Evolutionary conservation across 2,113 vertebrate species (phyloP), one percentile per base, ranked within the genome.

Genomic region (Halcyon malimbica): DNA sequence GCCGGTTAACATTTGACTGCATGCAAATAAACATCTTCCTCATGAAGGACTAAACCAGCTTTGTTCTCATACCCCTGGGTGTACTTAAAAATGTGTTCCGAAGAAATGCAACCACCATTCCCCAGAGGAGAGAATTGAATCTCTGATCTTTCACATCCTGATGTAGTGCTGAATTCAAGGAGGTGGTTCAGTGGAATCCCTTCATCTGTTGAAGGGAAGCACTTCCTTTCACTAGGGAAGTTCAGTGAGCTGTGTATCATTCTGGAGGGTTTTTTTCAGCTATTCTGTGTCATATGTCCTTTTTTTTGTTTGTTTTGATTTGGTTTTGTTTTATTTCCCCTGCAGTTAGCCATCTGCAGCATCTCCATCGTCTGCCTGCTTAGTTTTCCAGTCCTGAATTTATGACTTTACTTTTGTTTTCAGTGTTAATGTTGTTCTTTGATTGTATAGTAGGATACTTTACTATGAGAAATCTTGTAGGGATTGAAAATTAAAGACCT

Each of bases 21-120:
- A 31, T 20, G 19, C 4, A 4, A 63, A 51, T 44, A 23, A 90
- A 23, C 24, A 74, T 10, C 60, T 91, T 79, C 12, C 5, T 35
- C 2, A 3, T 37, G 54, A 77, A 51, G 24, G 13, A 53, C 44
- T 77, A 7, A 89, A 73, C 19, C 73, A 23, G 3, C 17, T 83
- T 42, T 69, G 15, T 54, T 91, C 48, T 83, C 33, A 18, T 37
- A 46, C 25, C 16, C 44, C 60, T 37, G 24, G 5, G 11, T 68
- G 4, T 53, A 17, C 64, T 62, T 69, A 28, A 80, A 85, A 83
- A 57, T 23, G 16, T 69, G 11, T 41, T 54, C 37, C 0, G 0
- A 64, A 69, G 57, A 87, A 83, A 64, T 76, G 76, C 16, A 44
- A 9, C n/a, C 37, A 12, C 24, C 57, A 8, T 54, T 89, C 31